Percentiles rank a stretch among this genome's conserved stretches.
Conservation (phyloP, 2,113 vertebrate genomes). For the Alethe diademata region DNA sequence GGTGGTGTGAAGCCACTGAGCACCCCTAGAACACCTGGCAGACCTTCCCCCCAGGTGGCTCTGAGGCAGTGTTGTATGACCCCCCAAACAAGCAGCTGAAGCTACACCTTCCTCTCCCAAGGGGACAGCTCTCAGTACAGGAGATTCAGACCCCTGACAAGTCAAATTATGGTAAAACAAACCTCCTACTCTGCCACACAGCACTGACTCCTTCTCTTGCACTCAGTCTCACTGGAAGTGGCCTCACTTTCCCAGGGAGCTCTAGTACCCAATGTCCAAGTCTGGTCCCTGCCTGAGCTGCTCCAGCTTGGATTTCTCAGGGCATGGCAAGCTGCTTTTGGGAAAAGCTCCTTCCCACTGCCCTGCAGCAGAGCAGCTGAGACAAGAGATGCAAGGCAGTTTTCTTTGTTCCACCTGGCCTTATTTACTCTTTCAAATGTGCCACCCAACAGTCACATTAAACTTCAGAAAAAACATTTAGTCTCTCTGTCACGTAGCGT, state of each 20-base stretch:
- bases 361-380: neutral
- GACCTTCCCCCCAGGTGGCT: neutral
- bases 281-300: neutral
- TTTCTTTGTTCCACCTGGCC: neutral
- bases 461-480: neutral
- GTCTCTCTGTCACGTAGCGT: neutral
- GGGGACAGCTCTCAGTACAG: neutral
- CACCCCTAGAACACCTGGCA: neutral
- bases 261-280: neutral
- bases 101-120: neutral
- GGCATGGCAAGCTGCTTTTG: neutral
- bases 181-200: rapidly evolving
- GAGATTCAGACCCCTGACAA: neutral
- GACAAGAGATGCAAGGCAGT: neutral
- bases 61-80: rapidly evolving
- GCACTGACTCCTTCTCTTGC: neutral
- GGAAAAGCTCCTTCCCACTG: neutral
- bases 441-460: neutral
- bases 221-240: neutral
- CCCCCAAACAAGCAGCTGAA: neutral
- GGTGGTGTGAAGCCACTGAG: neutral
- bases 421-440: neutral
- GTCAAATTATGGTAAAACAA: neutral
- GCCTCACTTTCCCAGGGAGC: neutral
- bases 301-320: neutral